phyloP scores from a whole-genome alignment of 1,140 invertebrate species.

The Sycobia sp. region DNA sequence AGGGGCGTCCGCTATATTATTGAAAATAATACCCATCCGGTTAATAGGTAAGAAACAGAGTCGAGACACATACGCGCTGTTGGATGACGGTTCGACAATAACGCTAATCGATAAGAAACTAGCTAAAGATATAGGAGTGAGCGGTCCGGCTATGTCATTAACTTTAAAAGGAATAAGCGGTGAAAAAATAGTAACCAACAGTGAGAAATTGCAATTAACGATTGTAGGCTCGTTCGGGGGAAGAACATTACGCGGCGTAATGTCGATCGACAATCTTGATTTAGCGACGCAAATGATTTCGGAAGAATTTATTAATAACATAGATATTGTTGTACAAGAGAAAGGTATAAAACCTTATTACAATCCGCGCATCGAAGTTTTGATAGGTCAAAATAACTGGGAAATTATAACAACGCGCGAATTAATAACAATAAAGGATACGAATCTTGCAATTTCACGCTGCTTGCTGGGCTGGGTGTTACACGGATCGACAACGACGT shows the following conservation, averaged over 20 bases:
- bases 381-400: conserved; percentile 10
- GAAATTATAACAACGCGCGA: neutral
- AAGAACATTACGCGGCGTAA: neutral
- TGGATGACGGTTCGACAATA: neutral
- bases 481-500: neutral
- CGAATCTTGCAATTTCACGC: neutral
- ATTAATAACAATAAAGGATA: too few relatives aligned
- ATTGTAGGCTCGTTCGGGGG: neutral
- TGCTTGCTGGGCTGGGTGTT: neutral
- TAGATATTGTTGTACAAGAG: too few relatives aligned
- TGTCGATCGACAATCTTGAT: neutral
- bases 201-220: neutral
- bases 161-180: too few relatives aligned
- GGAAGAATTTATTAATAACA: too few relatives aligned
- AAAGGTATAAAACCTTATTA: neutral
- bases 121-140: neutral
- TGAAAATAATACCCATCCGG: conserved; percentile 1
- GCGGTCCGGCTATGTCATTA: too few relatives aligned
- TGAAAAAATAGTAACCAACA: neutral
- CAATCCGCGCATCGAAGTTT: neutral
- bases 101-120: neutral
- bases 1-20: neutral
- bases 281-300: neutral
- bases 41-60: neutral
- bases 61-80: neutral